These are phyloP conservation scores for Sibirionetta formosa DNA, from an alignment of 2,797 vertebrate genomes.

Conservation along the genomic window DNA sequence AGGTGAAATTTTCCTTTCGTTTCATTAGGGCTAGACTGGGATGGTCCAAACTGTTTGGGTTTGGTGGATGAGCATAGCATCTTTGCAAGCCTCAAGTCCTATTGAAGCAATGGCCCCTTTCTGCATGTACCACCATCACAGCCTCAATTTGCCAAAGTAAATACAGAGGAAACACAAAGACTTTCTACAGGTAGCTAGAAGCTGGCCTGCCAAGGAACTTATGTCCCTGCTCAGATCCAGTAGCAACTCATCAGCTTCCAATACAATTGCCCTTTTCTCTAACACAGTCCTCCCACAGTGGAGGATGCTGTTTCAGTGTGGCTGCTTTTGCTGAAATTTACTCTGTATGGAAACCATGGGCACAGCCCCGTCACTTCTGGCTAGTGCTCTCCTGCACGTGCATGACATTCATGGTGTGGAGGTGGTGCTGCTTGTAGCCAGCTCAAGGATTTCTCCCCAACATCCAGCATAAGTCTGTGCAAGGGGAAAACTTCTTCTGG, in stretches of 20 bases:
- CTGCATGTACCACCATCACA: neutral
- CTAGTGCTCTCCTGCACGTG: neutral
- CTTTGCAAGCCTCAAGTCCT: neutral
- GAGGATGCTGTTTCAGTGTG: neutral
- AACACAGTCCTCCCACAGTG: neutral
- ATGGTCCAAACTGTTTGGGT: neutral
- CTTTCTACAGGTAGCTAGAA: neutral
- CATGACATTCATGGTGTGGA: neutral
- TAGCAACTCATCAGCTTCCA: neutral
- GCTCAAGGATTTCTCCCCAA: neutral
- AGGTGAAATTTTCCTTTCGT: neutral
- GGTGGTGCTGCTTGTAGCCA: accelerated
- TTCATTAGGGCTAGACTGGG: neutral
- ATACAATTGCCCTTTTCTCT: neutral
- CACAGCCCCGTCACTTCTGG: neutral
- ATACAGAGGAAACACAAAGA: neutral
- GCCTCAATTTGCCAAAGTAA: neutral
- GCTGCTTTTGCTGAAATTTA: neutral
- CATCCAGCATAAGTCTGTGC: neutral
- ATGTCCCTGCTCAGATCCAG: neutral
- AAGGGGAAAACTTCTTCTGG: accelerated
- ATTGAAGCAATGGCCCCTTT: accelerated
- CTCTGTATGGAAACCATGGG: neutral
- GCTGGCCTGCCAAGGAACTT: neutral
- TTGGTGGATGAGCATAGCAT: neutral